Base-by-base conservation (phyloP, 2,888 invertebrate genomes). In the Periphyllus acericola region DNA sequence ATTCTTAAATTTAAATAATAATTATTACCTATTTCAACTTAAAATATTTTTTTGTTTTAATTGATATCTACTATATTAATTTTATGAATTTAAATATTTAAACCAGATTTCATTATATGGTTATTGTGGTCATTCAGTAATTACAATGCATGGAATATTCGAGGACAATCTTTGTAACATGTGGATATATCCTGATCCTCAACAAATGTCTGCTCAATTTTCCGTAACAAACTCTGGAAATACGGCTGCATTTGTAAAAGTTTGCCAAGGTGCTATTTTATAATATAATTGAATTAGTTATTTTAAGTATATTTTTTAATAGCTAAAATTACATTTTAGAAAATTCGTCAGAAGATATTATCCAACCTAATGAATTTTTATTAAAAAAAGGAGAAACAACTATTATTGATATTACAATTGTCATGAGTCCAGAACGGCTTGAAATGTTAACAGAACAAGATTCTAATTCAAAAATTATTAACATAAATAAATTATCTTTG, bases 131-230 rank as follows among this genome's bases (percentile, higher is more conserved):
- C 76, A 85, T 60, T 79, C 89, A 52, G 46, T 52, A 66, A 21
- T 89, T 46, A 60, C 25, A 52, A 79, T 89, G 36, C 40, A 85
- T 60, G 84, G 84, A 14, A 25, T 55, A 55, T 89, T 89, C 52
- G 89, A 88, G 6, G 89, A 89, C 71, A 89, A 78, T 79, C 83
- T 86, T 68, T 88, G 89, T 76, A 84, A 89, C 17, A 81, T 86
- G 82, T 89, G 89, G 89, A 55, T 89, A 17, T 89, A 88, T 86
- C 88, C 89, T 34, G 86, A 89, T 78, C 78, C 89, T 14, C 85
- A 89, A 76, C 79, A 86, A 40, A 85, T 89, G 66, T 83, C 88
- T 21, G 76, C 89, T 21, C 82, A 84, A 75, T 89, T 89, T 36
- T 75, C 74, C n/a, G 32, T 89, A 46, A 84, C 85, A 60, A 89